These are phyloP conservation scores for Siderastrea radians DNA, from an alignment of 92 coral and sea anemone species.

Conservation along the genomic window DNA sequence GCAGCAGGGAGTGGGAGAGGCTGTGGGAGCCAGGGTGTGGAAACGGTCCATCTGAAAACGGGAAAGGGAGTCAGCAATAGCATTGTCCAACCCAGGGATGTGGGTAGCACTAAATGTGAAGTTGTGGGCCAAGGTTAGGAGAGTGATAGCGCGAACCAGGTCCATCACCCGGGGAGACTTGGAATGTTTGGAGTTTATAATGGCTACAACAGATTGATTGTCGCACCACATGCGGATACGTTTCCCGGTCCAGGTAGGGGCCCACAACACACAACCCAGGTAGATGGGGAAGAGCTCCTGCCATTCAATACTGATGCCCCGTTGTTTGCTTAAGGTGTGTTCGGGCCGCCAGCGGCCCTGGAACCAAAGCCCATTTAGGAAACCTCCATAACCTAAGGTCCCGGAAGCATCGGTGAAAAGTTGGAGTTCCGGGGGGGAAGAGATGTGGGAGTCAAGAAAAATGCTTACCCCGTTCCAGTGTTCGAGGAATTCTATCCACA, in stretches of 20 bases:
- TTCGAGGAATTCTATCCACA: neutral
- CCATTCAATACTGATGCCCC: neutral
- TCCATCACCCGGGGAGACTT: neutral
- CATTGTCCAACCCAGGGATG: neutral
- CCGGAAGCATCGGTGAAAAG: neutral
- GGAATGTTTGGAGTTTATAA: neutral
- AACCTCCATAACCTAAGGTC: neutral
- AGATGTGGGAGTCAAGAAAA: no score
- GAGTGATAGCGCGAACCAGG: neutral
- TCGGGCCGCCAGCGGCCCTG: slow-evolving; percentile 7
- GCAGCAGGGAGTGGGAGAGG: neutral
- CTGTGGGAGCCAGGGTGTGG: neutral
- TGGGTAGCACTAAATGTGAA: neutral
- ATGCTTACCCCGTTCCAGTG: no score
- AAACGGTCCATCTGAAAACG: no score
- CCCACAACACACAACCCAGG: neutral
- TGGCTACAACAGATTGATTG: neutral
- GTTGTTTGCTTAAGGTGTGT: neutral
- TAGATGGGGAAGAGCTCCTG: neutral
- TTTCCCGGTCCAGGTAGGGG: neutral
- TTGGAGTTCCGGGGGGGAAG: neutral
- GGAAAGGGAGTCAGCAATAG: neutral
- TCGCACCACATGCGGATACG: neutral
- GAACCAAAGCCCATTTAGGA: neutral
- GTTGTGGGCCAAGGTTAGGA: neutral